Conservation (phyloP, 2,888 invertebrate genomes). For the Mermis nigrescens region DNA sequence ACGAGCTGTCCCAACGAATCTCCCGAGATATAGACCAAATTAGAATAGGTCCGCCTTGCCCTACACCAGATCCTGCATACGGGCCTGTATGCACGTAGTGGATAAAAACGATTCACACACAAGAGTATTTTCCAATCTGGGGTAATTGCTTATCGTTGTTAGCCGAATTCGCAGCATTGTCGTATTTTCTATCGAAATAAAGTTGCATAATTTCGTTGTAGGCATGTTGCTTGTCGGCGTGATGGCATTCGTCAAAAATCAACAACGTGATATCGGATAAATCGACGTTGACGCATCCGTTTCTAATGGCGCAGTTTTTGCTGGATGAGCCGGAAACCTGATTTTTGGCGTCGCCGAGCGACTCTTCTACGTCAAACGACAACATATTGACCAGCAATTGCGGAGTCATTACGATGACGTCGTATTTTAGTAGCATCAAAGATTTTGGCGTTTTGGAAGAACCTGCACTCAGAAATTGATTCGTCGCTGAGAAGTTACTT, state of each 20-base stretch:
- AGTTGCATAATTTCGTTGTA: conserved; percentile 49
- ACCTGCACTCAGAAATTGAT: not conserved
- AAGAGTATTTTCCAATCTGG: too few species aligned
- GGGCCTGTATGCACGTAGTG: too few species aligned
- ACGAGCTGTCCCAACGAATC: too few species aligned
- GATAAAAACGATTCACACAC: too few species aligned
- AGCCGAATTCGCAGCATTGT: too few species aligned
- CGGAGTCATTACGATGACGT: conserved; percentile 33
- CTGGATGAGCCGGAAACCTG: not conserved
- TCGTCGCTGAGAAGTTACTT: too few species aligned
- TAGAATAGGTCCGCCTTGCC: too few species aligned
- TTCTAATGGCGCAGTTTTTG: not conserved
- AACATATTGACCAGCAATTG: conserved; percentile 32
- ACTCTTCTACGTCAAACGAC: not conserved
- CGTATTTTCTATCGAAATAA: conserved; percentile 21
- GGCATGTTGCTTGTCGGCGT: conserved; percentile 56
- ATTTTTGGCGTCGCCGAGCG: not conserved
- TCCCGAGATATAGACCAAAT: too few species aligned
- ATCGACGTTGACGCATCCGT: conserved; percentile 17
- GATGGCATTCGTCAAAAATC: conserved; percentile 85
- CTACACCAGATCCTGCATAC: too few species aligned
- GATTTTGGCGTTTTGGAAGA: conserved; percentile 4
- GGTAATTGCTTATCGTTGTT: not conserved
- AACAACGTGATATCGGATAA: conserved; percentile 40
- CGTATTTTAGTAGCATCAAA: conserved; percentile 17